Conservation (phyloP, 2,888 invertebrate genomes). For the Euspilapteryx auroguttella region DNA sequence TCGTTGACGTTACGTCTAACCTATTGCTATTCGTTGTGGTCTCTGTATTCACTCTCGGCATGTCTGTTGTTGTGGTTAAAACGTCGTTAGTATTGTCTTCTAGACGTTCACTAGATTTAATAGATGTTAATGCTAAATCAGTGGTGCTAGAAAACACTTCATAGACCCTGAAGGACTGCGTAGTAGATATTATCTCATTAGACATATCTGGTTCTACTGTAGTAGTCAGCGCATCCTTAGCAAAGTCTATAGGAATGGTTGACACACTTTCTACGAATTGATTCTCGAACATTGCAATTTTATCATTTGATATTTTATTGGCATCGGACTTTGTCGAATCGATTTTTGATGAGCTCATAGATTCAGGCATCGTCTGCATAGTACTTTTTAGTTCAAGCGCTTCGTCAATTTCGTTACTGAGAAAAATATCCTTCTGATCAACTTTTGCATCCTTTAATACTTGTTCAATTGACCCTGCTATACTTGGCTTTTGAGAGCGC, state of each 20-base stretch:
- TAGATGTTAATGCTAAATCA: no score
- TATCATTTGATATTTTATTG: no score
- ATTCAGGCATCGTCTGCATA: slow-evolving; percentile 12
- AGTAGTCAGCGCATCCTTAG: slow-evolving; percentile 16
- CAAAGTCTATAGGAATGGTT: slow-evolving; percentile 27
- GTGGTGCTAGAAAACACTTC: slow-evolving; percentile 45
- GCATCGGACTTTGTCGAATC: no score
- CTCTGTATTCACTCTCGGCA: slow-evolving; percentile 34
- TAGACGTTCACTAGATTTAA: slow-evolving; percentile 13
- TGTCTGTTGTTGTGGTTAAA: slow-evolving; percentile 26
- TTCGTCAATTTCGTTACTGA: slow-evolving; percentile 53
- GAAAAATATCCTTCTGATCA: slow-evolving; percentile 37
- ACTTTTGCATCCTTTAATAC: slow-evolving; percentile 30
- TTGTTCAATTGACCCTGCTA: slow-evolving; percentile 39
- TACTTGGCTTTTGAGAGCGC: slow-evolving; percentile 19
- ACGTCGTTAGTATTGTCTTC: slow-evolving; percentile 14
- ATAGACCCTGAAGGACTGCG: slow-evolving; percentile 35
- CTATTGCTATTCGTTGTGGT: no score
- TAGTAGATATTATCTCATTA: slow-evolving; percentile 28
- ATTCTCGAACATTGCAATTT: slow-evolving; percentile 10
- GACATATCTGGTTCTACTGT: slow-evolving; percentile 20
- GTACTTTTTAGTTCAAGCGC: slow-evolving; percentile 14
- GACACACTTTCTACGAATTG: slow-evolving; percentile 40
- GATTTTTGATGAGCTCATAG: slow-evolving; percentile 12
- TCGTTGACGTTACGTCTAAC: no score